Evolutionary conservation across 2,888 invertebrate genomes (phyloP).

Genomic region (Caenorhabditis sulstoni): DNA sequence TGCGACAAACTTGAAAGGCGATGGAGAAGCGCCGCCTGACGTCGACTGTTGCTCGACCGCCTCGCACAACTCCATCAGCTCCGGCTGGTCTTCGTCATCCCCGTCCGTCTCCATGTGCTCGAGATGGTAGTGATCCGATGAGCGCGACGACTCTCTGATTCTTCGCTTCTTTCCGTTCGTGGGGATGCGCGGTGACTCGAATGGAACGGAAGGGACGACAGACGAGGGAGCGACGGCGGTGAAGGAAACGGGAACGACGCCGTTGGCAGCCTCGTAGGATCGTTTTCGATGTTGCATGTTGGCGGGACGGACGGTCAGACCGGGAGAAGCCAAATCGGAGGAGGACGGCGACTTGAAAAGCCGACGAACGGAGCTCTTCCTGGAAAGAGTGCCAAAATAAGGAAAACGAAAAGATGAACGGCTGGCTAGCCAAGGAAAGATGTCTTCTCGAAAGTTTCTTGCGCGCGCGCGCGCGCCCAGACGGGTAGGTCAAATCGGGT

Average conservation of each 20-base stretch:
- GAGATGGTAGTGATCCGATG: slow-evolving; percentile 21
- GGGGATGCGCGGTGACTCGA: not conserved
- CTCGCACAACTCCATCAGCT: not conserved
- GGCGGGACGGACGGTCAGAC: slow-evolving; percentile 1
- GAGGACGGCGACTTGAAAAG: no score
- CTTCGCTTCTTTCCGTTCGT: not conserved
- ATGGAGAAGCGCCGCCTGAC: no score
- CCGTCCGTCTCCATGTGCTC: slow-evolving; percentile 2
- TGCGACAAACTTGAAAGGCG: no score
- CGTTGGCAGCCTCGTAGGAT: not conserved
- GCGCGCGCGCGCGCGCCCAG: no score
- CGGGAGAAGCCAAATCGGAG: not conserved
- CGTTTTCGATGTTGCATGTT: not conserved
- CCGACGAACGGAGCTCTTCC: no score
- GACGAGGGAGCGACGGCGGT: no score
- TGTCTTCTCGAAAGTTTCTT: no score
- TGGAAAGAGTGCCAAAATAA: no score
- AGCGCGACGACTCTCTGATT: not conserved
- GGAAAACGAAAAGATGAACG: no score
- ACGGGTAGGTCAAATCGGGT: no score
- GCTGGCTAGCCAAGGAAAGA: no score
- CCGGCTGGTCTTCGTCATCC: slow-evolving; percentile 4
- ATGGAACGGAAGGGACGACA: not conserved
- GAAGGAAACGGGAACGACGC: not conserved
- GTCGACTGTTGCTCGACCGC: no score